Evolutionary conservation across 2,888 invertebrate genomes (phyloP).

Genomic region (Trissoscelio sp.): DNA sequence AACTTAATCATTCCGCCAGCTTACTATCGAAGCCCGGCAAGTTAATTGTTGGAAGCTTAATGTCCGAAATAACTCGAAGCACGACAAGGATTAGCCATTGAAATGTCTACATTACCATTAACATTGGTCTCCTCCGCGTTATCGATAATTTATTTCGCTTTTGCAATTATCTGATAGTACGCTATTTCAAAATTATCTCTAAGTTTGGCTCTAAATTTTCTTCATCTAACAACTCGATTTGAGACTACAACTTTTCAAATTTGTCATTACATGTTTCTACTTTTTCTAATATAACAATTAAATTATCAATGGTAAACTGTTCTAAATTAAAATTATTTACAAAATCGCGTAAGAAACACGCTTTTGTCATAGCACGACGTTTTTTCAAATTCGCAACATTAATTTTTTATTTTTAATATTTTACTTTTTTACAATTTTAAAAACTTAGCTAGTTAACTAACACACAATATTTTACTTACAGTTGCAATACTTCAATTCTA

Average conservation of each 20-base stretch:
- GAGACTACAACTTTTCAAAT: slow-evolving; percentile 12
- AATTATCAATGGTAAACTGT: neutral
- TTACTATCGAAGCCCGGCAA: slow-evolving; percentile 23
- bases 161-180: slow-evolving; percentile 22
- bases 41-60: slow-evolving; percentile 32
- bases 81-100: no score
- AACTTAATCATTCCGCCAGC: slow-evolving; percentile 40
- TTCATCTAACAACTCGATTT: slow-evolving; percentile 24
- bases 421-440: no score
- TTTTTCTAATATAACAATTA: slow-evolving; percentile 27
- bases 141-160: slow-evolving; percentile 36
- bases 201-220: neutral
- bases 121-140: neutral
- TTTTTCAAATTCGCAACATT: no score
- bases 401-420: no score
- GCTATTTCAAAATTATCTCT: slow-evolving; percentile 28
- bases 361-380: slow-evolving; percentile 4
- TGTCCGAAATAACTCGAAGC: slow-evolving; percentile 18
- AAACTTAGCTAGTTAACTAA: no score
- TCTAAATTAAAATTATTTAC: neutral
- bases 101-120: neutral
- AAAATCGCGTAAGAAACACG: slow-evolving; percentile 25
- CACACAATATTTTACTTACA: no score
- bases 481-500: no score
- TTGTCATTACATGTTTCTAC: slow-evolving; percentile 7